These are phyloP conservation scores for Gymnoscopelus braueri DNA, from an alignment of 2,797 vertebrate species.

Conservation along the genomic window DNA sequence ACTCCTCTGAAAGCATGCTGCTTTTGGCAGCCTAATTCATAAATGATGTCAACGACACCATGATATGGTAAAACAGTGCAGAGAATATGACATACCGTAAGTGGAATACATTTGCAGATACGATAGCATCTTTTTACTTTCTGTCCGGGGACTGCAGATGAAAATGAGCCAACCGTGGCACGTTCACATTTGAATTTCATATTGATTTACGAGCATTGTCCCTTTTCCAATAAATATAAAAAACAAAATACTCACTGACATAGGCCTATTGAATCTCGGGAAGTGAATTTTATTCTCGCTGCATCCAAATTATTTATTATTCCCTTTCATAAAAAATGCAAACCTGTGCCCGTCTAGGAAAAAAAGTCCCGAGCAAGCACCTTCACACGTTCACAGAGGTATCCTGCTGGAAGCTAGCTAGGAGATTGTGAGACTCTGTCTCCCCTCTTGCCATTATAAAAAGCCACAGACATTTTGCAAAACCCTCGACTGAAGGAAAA, in stretches of 20 bases:
- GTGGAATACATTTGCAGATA: too few relatives aligned
- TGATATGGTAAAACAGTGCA: not conserved
- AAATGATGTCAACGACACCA: conserved; percentile 58
- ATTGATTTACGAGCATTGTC: too few relatives aligned
- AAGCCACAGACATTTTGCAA: conserved; percentile 13
- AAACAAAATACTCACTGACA: too few relatives aligned
- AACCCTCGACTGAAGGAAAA: conserved; percentile 35
- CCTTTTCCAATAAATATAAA: too few relatives aligned
- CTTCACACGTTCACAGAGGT: not conserved
- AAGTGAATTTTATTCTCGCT: too few relatives aligned
- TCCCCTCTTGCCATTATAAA: conserved; percentile 1
- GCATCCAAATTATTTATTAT: too few relatives aligned
- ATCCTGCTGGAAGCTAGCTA: conserved; percentile 12
- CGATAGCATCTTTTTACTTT: not conserved
- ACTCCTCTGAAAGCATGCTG: conserved; percentile 56
- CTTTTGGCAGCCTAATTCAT: conserved; percentile 66
- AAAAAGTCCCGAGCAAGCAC: not conserved
- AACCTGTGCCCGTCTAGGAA: too few relatives aligned
- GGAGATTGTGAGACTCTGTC: conserved; percentile 34
- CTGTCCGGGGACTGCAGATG: too few relatives aligned
- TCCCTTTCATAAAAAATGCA: too few relatives aligned
- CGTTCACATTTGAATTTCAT: too few relatives aligned
- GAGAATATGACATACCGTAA: not conserved
- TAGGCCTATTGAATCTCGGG: too few relatives aligned
- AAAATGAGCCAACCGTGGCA: too few relatives aligned